phyloP scores from a whole-genome alignment of 37 sponge, comb jelly and placozoan species.

The Beroe forskalii region DNA sequence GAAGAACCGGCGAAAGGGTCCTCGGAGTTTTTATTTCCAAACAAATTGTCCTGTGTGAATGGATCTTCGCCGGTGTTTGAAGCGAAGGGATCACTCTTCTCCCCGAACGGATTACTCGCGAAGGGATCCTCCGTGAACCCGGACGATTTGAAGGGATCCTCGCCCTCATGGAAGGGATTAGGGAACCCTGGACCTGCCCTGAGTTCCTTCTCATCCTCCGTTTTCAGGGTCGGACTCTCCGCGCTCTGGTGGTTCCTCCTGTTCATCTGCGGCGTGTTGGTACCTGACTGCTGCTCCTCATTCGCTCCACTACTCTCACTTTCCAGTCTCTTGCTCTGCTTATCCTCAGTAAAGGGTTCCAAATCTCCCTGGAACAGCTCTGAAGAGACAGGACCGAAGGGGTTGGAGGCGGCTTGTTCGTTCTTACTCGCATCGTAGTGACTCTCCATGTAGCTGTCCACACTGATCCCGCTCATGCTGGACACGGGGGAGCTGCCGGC shows the following conservation, averaged over 20 bases:
- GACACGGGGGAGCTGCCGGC: slow-evolving; percentile 67
- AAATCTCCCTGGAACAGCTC: background rate
- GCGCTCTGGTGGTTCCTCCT: background rate
- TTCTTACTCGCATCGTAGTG: background rate
- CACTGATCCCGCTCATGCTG: slow-evolving; percentile 62
- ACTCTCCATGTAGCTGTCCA: slow-evolving; percentile 12
- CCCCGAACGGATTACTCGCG: background rate
- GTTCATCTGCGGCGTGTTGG: slow-evolving; percentile 11
- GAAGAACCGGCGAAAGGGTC: no score
- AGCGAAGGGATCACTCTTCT: background rate
- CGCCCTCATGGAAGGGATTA: background rate
- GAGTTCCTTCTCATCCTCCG: background rate
- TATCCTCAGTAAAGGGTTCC: background rate
- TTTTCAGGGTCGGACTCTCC: slow-evolving; percentile 10
- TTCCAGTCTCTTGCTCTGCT: background rate
- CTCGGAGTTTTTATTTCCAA: background rate
- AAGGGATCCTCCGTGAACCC: slow-evolving; percentile 54
- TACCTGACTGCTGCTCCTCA: background rate
- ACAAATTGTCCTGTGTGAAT: background rate
- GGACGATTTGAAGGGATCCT: slow-evolving; percentile 12
- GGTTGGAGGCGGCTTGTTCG: slow-evolving; percentile 1
- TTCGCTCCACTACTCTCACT: background rate
- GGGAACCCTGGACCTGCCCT: background rate
- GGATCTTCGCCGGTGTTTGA: background rate
- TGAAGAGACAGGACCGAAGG: background rate